phyloP scores from a whole-genome alignment of 1,140 invertebrate species.

The Cherax quadricarinatus region DNA sequence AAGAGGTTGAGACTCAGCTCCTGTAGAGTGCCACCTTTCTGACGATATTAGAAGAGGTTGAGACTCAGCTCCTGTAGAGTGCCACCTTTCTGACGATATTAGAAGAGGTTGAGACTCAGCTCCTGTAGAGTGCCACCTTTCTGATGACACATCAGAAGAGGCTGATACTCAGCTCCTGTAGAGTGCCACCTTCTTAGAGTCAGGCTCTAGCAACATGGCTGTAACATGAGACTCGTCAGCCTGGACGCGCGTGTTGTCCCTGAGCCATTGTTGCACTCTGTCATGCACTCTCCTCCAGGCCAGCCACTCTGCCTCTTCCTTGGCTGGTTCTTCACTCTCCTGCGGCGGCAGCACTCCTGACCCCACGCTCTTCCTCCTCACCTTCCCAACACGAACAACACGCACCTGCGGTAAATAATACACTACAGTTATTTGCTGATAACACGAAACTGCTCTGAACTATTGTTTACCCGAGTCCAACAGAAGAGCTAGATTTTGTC shows the following conservation, averaged over 20 bases:
- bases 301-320: slow-evolving; percentile 48
- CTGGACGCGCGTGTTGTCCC: slow-evolving; percentile 28
- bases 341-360: slow-evolving; percentile 5
- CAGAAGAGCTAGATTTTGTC: too few relatives aligned
- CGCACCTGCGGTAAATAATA: slow-evolving; percentile 1
- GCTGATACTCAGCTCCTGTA: slow-evolving; percentile 2
- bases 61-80: too few relatives aligned
- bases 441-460: too few relatives aligned
- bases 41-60: too few relatives aligned
- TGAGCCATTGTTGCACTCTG: slow-evolving; percentile 49
- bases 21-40: slow-evolving; percentile 23
- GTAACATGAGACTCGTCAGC: slow-evolving; percentile 51
- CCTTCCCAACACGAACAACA: slow-evolving; percentile 5
- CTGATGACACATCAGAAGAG: too few relatives aligned
- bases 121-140: too few relatives aligned
- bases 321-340: slow-evolving; percentile 6
- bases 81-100: too few relatives aligned
- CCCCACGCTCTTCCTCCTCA: background rate
- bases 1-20: background rate
- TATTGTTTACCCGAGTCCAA: background rate
- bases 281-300: slow-evolving; percentile 48
- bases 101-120: background rate
- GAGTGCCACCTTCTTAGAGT: slow-evolving; percentile 30
- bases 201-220: slow-evolving; percentile 35
- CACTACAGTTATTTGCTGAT: background rate